Evolutionary conservation across 2,113 vertebrate species (phyloP).

Genomic region (Sterrhoptilus dennistouni): DNA sequence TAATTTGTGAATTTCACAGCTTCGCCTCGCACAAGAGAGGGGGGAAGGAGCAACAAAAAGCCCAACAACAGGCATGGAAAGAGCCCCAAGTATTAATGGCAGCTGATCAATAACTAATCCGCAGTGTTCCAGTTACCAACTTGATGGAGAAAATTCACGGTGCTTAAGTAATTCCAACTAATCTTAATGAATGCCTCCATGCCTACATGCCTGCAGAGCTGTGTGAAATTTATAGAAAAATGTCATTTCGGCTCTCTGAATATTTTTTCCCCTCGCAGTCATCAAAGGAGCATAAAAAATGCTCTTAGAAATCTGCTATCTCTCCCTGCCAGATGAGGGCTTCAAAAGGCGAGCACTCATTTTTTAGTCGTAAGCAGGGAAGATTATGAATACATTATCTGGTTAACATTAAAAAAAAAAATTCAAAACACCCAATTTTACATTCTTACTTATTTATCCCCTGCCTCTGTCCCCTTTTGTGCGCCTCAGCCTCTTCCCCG

Average conservation of each 20-base stretch:
- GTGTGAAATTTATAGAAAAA: conserved; percentile 75
- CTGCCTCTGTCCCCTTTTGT: conserved; percentile 20
- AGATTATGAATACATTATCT: conserved; percentile 73
- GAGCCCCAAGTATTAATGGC: conserved; percentile 68
- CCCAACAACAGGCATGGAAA: conserved; percentile 69
- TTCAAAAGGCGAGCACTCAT: conserved; percentile 69
- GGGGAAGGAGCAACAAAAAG: conserved; percentile 45
- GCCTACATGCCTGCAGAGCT: conserved; percentile 67
- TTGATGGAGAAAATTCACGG: conserved; percentile 69
- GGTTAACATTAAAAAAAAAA: conserved; percentile 67
- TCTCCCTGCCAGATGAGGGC: conserved; percentile 71
- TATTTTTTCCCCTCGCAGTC: conserved; percentile 47
- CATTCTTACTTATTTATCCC: conserved; percentile 64
- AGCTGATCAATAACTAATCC: conserved; percentile 77
- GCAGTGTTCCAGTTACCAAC: conserved; percentile 66
- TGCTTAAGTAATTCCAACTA: conserved; percentile 74
- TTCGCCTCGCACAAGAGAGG: background rate
- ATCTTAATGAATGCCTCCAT: conserved; percentile 74
- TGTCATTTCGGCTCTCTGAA: conserved; percentile 65
- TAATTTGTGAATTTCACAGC: conserved; percentile 68
- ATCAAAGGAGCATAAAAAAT: conserved; percentile 75
- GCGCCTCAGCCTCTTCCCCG: background rate
- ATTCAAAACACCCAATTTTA: conserved; percentile 66
- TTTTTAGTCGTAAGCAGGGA: conserved; percentile 61
- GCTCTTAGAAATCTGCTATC: conserved; percentile 75